Conservation (phyloP, 1,140 invertebrate genomes). For the Archivesica marissinica region DNA sequence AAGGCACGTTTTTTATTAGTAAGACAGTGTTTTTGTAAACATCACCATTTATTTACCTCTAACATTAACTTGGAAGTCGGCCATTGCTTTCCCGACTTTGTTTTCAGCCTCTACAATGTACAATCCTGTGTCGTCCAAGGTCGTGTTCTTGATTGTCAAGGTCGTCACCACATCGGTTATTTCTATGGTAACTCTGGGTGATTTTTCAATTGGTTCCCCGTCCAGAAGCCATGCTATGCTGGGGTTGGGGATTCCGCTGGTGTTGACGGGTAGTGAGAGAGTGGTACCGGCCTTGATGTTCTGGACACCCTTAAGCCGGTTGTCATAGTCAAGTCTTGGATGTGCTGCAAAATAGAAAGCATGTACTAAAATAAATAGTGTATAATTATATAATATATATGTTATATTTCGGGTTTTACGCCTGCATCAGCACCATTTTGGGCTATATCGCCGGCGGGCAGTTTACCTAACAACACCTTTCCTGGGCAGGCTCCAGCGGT, state of each 20-base stretch:
- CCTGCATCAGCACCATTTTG: no score
- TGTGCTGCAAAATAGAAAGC: constrained; percentile 73
- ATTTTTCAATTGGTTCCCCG: constrained; percentile 85
- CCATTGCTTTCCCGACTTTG: constrained; percentile 79
- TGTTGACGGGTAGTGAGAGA: constrained; percentile 80
- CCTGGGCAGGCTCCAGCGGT: no score
- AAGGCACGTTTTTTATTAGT: no score
- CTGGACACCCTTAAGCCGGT: constrained; percentile 78
- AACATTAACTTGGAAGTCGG: constrained; percentile 81
- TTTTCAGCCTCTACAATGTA: constrained; percentile 82
- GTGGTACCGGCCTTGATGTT: constrained; percentile 80
- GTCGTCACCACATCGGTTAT: constrained; percentile 76
- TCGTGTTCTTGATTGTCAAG: constrained; percentile 80
- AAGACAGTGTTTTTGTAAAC: no score
- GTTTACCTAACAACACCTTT: no score
- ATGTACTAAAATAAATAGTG: neutral
- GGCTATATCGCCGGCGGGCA: no score
- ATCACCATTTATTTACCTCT: constrained; percentile 87
- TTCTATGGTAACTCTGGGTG: constrained; percentile 76
- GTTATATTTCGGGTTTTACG: no score
- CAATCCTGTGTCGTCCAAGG: constrained; percentile 76
- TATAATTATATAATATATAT: no score
- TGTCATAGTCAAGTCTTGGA: constrained; percentile 81
- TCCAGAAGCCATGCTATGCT: constrained; percentile 95
- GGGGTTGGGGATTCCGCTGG: constrained; percentile 96